Percentiles rank a stretch among this genome's conserved stretches.
phyloP scores from a whole-genome alignment of 2,888 invertebrate genomes.

The Drosophila monieri region DNA sequence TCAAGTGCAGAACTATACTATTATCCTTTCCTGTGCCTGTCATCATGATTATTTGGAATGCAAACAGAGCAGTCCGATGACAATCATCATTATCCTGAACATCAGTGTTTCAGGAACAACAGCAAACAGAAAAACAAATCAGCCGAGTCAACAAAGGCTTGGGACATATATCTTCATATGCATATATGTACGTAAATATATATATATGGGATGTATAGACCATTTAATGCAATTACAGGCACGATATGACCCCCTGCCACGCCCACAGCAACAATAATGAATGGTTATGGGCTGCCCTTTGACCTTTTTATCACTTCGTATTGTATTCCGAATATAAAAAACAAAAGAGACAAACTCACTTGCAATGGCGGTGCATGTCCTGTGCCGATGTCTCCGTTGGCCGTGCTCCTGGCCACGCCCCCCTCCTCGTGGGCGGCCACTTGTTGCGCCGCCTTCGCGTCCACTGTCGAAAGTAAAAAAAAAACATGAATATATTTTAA shows the following conservation, averaged over 20 bases:
- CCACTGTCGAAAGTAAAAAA: slow-evolving; percentile 67
- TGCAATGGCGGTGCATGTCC: slow-evolving; percentile 87
- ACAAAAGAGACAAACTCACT: slow-evolving; percentile 78
- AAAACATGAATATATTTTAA: slow-evolving; percentile 6
- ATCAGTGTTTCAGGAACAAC: slow-evolving; percentile 37
- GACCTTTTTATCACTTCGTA: slow-evolving; percentile 11
- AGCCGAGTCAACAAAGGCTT: slow-evolving; percentile 46
- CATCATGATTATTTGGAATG: slow-evolving; percentile 61
- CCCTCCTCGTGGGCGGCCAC: slow-evolving; percentile 81
- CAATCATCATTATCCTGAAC: slow-evolving; percentile 59
- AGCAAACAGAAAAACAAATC: slow-evolving; percentile 64
- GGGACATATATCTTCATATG: slow-evolving; percentile 22
- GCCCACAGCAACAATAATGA: slow-evolving; percentile 36
- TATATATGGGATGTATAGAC: slow-evolving; percentile 33
- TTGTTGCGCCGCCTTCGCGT: slow-evolving; percentile 77
- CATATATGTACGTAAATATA: slow-evolving; percentile 1
- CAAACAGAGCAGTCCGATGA: slow-evolving; percentile 60
- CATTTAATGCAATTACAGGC: slow-evolving; percentile 70
- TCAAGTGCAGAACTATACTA: not conserved
- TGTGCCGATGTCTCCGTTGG: slow-evolving; percentile 86
- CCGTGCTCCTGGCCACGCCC: slow-evolving; percentile 77
- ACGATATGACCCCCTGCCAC: slow-evolving; percentile 42
- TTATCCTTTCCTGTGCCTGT: slow-evolving; percentile 8
- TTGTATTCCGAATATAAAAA: not conserved
- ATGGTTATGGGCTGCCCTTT: slow-evolving; percentile 9